A percentile compares a stretch with the other conserved stretches of the same genome.
Conservation (phyloP, 2,888 invertebrate genomes). For the Zaprionus obscuricornis region DNA sequence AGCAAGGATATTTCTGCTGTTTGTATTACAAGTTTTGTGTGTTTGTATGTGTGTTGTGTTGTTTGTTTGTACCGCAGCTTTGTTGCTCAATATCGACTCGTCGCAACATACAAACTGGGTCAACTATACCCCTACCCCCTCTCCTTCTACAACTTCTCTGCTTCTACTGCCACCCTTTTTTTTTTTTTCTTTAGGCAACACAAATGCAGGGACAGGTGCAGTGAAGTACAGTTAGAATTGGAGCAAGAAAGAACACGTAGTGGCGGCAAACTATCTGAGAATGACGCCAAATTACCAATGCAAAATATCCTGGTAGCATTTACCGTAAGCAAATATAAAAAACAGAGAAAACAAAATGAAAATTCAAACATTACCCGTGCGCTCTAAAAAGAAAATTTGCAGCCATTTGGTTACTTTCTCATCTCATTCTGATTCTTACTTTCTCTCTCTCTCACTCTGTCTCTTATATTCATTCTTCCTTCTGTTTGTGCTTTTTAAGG, state of each 20-base stretch:
- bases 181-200: slow-evolving; percentile 1
- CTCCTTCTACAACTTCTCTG: background rate
- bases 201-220: slow-evolving; percentile 11
- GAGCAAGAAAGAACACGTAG: slow-evolving; percentile 61
- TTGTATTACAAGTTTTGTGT: slow-evolving; percentile 42
- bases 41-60: slow-evolving; percentile 19
- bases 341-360: slow-evolving; percentile 55
- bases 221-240: slow-evolving; percentile 15
- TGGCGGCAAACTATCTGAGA: slow-evolving; percentile 75
- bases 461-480: slow-evolving; percentile 5
- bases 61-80: slow-evolving; percentile 62
- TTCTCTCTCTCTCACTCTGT: slow-evolving; percentile 31
- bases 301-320: slow-evolving; percentile 74
- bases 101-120: slow-evolving; percentile 58
- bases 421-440: no score
- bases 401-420: slow-evolving; percentile 53
- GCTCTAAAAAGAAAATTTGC: slow-evolving; percentile 48
- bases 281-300: slow-evolving; percentile 75
- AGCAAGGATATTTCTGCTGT: slow-evolving; percentile 55
- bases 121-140: slow-evolving; percentile 50
- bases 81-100: slow-evolving; percentile 62
- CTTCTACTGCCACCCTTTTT: no score
- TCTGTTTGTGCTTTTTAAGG: no score
- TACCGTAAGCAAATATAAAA: slow-evolving; percentile 58
- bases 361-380: slow-evolving; percentile 60